Conservation (phyloP, 2,113 vertebrate genomes). For the Stercorarius parasiticus region DNA sequence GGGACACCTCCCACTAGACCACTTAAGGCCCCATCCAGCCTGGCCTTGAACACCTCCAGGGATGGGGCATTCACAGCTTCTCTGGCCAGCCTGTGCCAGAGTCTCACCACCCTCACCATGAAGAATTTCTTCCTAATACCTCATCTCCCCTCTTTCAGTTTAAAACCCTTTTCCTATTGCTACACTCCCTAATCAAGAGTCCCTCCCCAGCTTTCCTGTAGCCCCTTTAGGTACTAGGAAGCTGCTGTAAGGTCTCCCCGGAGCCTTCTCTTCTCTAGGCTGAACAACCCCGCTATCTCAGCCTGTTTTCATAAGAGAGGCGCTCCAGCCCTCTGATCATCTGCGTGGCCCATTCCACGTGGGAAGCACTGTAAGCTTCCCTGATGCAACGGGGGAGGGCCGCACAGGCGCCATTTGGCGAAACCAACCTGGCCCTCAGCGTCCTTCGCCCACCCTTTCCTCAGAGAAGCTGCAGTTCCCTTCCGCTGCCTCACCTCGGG, state of each 20-base stretch:
- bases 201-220: neutral
- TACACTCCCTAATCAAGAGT: neutral
- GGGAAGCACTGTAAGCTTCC: too few relatives aligned
- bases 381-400: rapidly evolving
- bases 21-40: neutral
- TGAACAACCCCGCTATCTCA: neutral
- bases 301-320: neutral
- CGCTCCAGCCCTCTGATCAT: neutral
- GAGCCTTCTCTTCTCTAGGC: neutral
- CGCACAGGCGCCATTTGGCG: rapidly evolving
- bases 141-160: neutral
- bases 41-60: neutral
- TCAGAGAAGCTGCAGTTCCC: neutral
- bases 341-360: neutral
- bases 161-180: neutral
- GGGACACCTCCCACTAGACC: neutral
- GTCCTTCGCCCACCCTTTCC: rapidly evolving
- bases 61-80: neutral
- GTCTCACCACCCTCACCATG: neutral
- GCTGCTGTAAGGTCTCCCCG: neutral
- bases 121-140: neutral
- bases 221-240: neutral
- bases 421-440: rapidly evolving
- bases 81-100: neutral
- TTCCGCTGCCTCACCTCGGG: neutral